Conservation (phyloP, 2,113 vertebrate species). For the Halcyon senegalensis region DNA sequence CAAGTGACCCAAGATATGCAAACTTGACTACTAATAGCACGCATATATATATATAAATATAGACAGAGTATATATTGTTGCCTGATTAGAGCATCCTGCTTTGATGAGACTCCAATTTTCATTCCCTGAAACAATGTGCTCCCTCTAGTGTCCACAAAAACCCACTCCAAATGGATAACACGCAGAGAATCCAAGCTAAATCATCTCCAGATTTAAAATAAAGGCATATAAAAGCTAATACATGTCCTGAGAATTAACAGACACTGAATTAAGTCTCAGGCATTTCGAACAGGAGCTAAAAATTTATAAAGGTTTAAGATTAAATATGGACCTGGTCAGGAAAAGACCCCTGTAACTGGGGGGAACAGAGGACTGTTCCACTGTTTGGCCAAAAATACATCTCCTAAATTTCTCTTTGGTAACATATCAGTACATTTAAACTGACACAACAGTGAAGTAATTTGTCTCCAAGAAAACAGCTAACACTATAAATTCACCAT, state of each 20-base stretch:
- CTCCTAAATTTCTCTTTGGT: neutral
- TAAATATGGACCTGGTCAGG: neutral
- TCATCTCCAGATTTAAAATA: neutral
- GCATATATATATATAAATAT: too few relatives aligned
- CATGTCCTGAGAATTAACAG: neutral
- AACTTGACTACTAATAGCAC: neutral
- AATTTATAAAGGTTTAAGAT: neutral
- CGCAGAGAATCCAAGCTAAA: neutral
- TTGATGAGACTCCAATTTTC: neutral
- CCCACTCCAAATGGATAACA: neutral
- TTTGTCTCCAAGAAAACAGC: neutral
- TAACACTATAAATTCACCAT: constrained; percentile 23
- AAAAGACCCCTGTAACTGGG: neutral
- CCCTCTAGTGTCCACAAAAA: constrained; percentile 59
- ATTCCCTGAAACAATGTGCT: constrained; percentile 43
- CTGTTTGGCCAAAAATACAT: neutral
- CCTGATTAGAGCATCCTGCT: neutral
- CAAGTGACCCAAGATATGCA: neutral
- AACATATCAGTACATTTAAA: neutral
- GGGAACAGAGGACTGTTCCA: neutral
- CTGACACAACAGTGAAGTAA: neutral
- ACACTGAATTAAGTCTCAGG: neutral
- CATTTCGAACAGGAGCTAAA: neutral
- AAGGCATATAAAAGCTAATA: neutral
- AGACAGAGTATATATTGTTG: neutral